Conservation (phyloP, 2,888 invertebrate species). For the Merodon equestris region DNA sequence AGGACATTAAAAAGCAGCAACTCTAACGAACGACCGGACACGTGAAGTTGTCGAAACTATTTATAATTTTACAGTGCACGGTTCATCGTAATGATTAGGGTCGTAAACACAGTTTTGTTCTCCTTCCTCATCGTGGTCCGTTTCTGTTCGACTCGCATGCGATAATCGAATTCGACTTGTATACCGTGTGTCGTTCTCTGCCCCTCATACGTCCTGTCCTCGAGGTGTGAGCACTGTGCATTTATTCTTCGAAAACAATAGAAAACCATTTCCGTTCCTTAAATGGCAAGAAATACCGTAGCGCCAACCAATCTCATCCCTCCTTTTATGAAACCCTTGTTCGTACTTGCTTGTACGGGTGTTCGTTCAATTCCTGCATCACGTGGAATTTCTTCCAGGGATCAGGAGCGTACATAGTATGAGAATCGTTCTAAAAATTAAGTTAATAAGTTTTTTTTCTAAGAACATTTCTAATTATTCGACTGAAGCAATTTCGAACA, state of each 20-base stretch:
- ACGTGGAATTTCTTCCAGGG: slow-evolving; percentile 31
- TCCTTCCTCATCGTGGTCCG: slow-evolving; percentile 7
- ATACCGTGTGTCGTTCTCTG: neutral
- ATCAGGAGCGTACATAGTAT: neutral
- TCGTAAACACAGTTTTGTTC: slow-evolving; percentile 59
- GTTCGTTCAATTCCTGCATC: slow-evolving; percentile 64
- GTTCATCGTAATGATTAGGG: slow-evolving; percentile 61
- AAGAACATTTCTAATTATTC: slow-evolving; percentile 26
- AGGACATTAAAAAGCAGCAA: slow-evolving; percentile 47
- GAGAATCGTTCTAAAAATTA: slow-evolving; percentile 40
- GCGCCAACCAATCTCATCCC: slow-evolving; percentile 7
- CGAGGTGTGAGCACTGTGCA: slow-evolving; percentile 45
- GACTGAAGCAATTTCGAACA: slow-evolving; percentile 28
- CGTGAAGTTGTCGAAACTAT: slow-evolving; percentile 19
- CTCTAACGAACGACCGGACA: neutral
- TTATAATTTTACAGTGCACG: slow-evolving; percentile 45
- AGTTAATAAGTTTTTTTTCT: slow-evolving; percentile 38
- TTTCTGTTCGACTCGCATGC: neutral
- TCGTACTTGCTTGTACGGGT: too few species aligned
- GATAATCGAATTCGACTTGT: neutral
- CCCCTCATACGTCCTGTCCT: slow-evolving; percentile 39
- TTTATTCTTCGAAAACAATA: slow-evolving; percentile 64
- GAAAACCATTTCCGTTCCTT: slow-evolving; percentile 63
- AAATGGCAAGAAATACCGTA: slow-evolving; percentile 47
- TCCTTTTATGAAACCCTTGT: neutral